Evolutionary conservation across 2,797 vertebrate species (phyloP), one percentile per base, ranked within the genome.

Genomic region (Pempheris klunzingeri): DNA sequence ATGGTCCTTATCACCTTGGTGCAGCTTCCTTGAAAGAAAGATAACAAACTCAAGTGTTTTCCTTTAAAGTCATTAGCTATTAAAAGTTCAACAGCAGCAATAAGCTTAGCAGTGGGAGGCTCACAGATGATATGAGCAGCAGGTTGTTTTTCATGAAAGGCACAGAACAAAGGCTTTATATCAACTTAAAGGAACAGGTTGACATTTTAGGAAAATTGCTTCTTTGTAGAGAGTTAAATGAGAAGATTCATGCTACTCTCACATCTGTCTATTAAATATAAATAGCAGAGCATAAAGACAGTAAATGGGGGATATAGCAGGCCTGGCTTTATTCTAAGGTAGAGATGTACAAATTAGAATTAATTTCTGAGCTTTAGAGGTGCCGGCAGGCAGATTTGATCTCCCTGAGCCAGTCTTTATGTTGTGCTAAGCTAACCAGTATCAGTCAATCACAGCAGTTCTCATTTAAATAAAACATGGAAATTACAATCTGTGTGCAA

Each of bases 31-130:
- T 36, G 4, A 7, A 41, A 43, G 28, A 39, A 11, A 46, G 47
- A 86, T 83, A 82, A 60, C 43, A 74, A 77, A 68, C 57, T 47
- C 36, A 57, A 69, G 64, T 53, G 30, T 54, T 81, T 77, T 67
- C 14, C 32, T 74, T 52, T 20, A 20, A 76, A 66, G 49, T 41
- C 5, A 63, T 52, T 24, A 12, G 44, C 20, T 57, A 52, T 69
- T 77, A 54, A 82, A 72, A 81, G 78, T 80, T 84, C 82, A 85
- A 71, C 30, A 3, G 80, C 74, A 77, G 71, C 44, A 77, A 64
- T 39, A 46, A 54, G 30, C 28, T 70, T 26, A 44, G 63, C 47
- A 32, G 20, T 1, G 20, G 49, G 49, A 78, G 30, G 61, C 12
- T 41, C 15, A 26, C 15, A 2, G 53, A 17, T 74, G 82, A 90